Evolutionary conservation across 2,113 vertebrate species (phyloP), one percentile per base, ranked within the genome.

Genomic region (Aegotheles bennettii): DNA sequence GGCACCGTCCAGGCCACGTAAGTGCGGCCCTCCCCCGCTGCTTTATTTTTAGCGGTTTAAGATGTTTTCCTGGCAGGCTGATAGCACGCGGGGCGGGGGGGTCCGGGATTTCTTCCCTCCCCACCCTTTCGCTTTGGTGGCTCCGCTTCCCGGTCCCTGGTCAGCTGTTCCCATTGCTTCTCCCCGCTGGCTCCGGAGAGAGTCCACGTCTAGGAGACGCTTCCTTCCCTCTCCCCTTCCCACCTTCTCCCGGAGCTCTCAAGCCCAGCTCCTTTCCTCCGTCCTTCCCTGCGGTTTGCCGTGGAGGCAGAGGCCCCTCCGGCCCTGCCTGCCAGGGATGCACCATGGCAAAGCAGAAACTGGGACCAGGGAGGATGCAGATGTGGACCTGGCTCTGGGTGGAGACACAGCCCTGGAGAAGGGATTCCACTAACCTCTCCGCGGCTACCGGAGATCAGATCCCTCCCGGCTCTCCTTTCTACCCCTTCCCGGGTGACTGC

Each of bases 1-100:
- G 99, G 98, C 89, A 98, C 98, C 14, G 95, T 98, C 35, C 97
- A 98, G 92, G 99, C 99, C 97, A 98, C 98, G 99, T 99, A 98
- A 98, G 99, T 99, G 54, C 47, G 29, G 33, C 53, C 63, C 54
- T n/a, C 43, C 35, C 57, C 28, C 8, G 1, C 36, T 4, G 40
- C 87, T 89, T 95, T 95, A 95, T 96, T 91, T 96, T 91, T 88
- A 91, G 93, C 71, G 23, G 16, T 88, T 94, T 94, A 93, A 94
- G 88, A 48, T 93, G 53, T 92, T 94, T 94, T 96, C 95, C 96
- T 93, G 94, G 76, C 91, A 74, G 35, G 59, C 80, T 82, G 94
- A 88, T 93, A 94, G 85, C 75, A 21, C 38, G 2, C n/a, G n/a
- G n/a, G n/a, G n/a, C n/a, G n/a, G n/a, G 47, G 47, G 18, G 80